A percentile compares a stretch with the other conserved stretches of the same genome.
These are phyloP conservation scores for Mimumesa dahlbomi DNA, from an alignment of 2,888 invertebrate species.

Conservation along the genomic window DNA sequence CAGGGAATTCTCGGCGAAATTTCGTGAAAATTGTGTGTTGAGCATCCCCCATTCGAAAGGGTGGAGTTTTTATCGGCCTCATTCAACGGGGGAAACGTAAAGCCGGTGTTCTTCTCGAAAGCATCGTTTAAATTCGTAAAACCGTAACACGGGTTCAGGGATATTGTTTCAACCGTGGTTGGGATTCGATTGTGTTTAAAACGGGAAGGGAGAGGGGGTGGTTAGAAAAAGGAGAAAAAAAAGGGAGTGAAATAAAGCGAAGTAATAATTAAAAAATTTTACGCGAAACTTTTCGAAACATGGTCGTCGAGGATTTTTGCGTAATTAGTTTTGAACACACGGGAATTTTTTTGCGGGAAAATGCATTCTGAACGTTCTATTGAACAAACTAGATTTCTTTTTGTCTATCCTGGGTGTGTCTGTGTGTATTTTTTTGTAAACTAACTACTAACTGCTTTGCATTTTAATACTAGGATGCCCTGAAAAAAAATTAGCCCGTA, in stretches of 20 bases:
- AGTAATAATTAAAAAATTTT: not conserved
- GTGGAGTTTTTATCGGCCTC: too few relatives aligned
- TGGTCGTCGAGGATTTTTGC: constrained; percentile 2
- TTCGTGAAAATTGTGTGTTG: not conserved
- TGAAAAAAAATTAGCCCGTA: constrained; percentile 1
- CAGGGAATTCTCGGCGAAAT: constrained; percentile 21
- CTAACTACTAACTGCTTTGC: constrained; percentile 25
- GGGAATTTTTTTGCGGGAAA: constrained; percentile 14
- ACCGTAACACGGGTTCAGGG: too few relatives aligned
- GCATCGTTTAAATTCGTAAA: too few relatives aligned
- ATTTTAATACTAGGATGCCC: constrained; percentile 25
- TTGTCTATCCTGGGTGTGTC: too few relatives aligned
- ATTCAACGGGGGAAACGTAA: too few relatives aligned
- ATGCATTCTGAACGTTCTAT: constrained; percentile 7
- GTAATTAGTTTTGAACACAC: constrained; percentile 17
- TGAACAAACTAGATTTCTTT: too few relatives aligned
- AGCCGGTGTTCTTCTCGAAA: too few relatives aligned
- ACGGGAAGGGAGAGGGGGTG: too few relatives aligned
- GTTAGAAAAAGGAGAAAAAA: too few relatives aligned
- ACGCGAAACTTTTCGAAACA: not conserved
- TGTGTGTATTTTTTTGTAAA: constrained; percentile 21
- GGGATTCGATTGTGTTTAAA: too few relatives aligned
- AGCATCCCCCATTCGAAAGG: not conserved
- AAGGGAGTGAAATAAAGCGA: too few relatives aligned
- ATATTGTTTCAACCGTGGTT: too few relatives aligned